Base-by-base conservation (phyloP, 1,140 invertebrate genomes). In the Neodiprion fabricii region DNA sequence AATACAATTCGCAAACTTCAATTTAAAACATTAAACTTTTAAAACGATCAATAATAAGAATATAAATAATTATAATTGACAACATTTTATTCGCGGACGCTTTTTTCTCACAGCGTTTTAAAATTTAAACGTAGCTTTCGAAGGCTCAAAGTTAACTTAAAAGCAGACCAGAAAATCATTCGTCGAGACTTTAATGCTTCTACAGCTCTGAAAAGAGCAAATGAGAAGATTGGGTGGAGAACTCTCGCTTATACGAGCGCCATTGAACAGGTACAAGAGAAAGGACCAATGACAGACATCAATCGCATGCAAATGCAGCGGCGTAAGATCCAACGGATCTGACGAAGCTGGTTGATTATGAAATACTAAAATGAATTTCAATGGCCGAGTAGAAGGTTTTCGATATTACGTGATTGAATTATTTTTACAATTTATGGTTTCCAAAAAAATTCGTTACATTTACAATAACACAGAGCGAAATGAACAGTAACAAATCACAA, bases 211-310 rank as follows among this genome's bases (percentile, higher is more conserved):
- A 79, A 82, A 79, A 79, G 82, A 83, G 80, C 78, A 79, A 85
- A 80, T 86, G 85, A 80, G 78, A 77, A 83, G 77, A 79, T 80
- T 79, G 76, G 77, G 74, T 77, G 70, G 75, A 72, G 73, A 70
- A 68, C 68, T 48, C 23, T 61, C 74, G 81, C 85, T 85, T 86
- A 86, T 85, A 86, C 78, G 79, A 77, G 74, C 66, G 67, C 40
- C 4, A 48, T 76, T 84, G 83, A 83, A 82, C 79, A 85, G 84
- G 74, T 66, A 10, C 7, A 23, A 21, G 3, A 12, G 50, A 11
- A 65, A 28, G 74, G 69, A 71, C 79, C 81, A 81, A 81, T 80
- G 47, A 28, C 1, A 40, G 23, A 23, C 5, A 4, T 61, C 28
- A 40, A 5, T 40, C 28, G 28, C 28, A 40, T 61, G 53, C 11